Percentiles rank a stretch among this genome's conserved stretches.
phyloP scores from a whole-genome alignment of 2,888 invertebrate species.

The Dryobota labecula region DNA sequence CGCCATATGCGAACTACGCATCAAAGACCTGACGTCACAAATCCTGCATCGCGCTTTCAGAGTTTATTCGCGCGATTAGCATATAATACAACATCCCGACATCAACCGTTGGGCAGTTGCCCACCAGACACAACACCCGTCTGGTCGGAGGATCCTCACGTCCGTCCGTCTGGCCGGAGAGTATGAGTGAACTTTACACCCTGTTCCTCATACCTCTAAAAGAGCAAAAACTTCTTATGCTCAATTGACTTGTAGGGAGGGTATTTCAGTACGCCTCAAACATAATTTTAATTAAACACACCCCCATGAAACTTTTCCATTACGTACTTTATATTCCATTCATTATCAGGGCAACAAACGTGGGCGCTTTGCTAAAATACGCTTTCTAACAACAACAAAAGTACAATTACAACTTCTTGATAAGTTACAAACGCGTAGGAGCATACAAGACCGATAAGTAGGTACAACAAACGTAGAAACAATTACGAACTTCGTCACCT shows the following conservation, averaged over 20 bases:
- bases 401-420: conserved; percentile 20
- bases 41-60: too few relatives aligned
- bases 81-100: too few relatives aligned
- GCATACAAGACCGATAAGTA: conserved; percentile 14
- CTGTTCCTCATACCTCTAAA: too few relatives aligned
- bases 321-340: not conserved
- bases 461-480: conserved; percentile 34
- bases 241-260: not conserved
- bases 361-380: conserved; percentile 18
- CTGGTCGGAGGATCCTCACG: too few relatives aligned
- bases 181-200: too few relatives aligned
- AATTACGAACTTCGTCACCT: conserved; percentile 31
- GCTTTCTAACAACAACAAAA: conserved; percentile 30
- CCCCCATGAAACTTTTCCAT: not conserved
- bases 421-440: conserved; percentile 19
- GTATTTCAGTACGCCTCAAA: not conserved
- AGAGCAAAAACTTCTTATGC: not conserved
- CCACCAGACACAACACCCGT: too few relatives aligned
- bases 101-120: too few relatives aligned
- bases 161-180: too few relatives aligned
- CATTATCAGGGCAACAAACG: not conserved
- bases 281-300: not conserved
- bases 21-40: too few relatives aligned
- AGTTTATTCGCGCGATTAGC: too few relatives aligned
- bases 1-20: too few relatives aligned